Evolutionary conservation across 2,113 vertebrate species (phyloP), one percentile per base, ranked within the genome.

Genomic region (Chunga burmeisteri): DNA sequence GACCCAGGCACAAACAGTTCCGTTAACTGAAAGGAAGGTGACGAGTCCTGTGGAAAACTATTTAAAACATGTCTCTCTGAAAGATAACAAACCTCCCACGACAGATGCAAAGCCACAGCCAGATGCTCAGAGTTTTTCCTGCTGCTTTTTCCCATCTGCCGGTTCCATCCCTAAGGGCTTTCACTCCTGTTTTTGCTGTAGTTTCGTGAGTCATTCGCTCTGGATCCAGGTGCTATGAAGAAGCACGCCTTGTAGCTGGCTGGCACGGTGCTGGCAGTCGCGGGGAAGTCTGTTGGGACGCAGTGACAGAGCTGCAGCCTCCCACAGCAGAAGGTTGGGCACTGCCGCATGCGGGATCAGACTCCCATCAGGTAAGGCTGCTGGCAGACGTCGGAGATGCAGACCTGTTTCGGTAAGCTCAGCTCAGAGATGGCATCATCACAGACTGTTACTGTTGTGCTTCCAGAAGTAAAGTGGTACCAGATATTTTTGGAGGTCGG

Each of bases 281-380:
- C 0, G 1, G 47, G 22, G 61, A 26, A 27, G 19, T 26, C 61
- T 3, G 0, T 12, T 6, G 55, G 50, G 63, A 59, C 0, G 4
- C 61, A 16, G 17, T 12, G 42, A 5, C 34, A 8, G 66, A 38
- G 72, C 58, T 83, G 25, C 66, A 67, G 4, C 17, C 10, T 78
- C 65, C 46, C 34, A 8, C 1, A 1, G 40, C 26, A 22, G 42
- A 59, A 59, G 55, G 44, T 8, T 36, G 19, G 4, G 1, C 34
- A 0, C 20, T 16, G 20, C 34, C 4, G 0, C 1, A 2, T 16
- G 14, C 26, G 21, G 46, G 79, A 53, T 15, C 29, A n/a, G 16
- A 7, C 11, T 29, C 30, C 22, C 44, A 4, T 6, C 5, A 25
- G 49, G 32, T 15, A 16, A 22, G 25, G 38, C 14, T 30, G 13